These are phyloP conservation scores for Zoanthus sociatus DNA, from an alignment of 92 coral and sea anemone species.

Conservation along the genomic window DNA sequence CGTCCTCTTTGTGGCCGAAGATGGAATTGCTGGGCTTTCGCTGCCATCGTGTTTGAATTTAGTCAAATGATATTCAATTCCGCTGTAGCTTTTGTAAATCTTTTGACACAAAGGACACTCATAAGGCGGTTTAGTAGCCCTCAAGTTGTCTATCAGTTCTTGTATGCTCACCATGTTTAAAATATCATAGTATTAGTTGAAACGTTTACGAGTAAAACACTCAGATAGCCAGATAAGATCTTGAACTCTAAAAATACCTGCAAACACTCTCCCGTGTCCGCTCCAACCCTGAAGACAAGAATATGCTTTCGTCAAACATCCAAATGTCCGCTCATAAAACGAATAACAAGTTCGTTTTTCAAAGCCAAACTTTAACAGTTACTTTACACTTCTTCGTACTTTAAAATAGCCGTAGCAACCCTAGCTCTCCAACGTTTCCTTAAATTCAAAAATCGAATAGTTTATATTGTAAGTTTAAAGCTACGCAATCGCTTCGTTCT, in stretches of 20 bases:
- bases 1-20: conserved; percentile 81
- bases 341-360: conserved; percentile 9
- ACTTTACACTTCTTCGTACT: conserved; percentile 12
- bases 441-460: neutral
- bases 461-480: conserved; percentile 4
- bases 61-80: conserved; percentile 99
- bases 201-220: neutral
- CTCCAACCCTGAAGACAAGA: conserved; percentile 71
- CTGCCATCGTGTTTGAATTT: conserved; percentile 96
- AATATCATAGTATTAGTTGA: conserved; percentile 69
- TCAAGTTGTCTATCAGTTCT: conserved; percentile 93
- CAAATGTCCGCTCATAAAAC: conserved; percentile 21
- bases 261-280: conserved; percentile 45
- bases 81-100: conserved; percentile 99
- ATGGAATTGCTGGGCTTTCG: conserved; percentile 77
- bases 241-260: conserved; percentile 36
- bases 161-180: conserved; percentile 85
- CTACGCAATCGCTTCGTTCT: conserved; percentile 52
- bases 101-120: conserved; percentile 99
- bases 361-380: conserved; percentile 16
- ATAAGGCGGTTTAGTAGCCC: conserved; percentile 97
- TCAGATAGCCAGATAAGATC: conserved; percentile 38
- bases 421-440: conserved; percentile 33
- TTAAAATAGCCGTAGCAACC: conserved; percentile 4
- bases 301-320: conserved; percentile 74